Percentiles rank a stretch among this genome's conserved stretches.
Evolutionary conservation across 1,140 invertebrate species (phyloP).

Genomic region (Dolichoris vasculosae): DNA sequence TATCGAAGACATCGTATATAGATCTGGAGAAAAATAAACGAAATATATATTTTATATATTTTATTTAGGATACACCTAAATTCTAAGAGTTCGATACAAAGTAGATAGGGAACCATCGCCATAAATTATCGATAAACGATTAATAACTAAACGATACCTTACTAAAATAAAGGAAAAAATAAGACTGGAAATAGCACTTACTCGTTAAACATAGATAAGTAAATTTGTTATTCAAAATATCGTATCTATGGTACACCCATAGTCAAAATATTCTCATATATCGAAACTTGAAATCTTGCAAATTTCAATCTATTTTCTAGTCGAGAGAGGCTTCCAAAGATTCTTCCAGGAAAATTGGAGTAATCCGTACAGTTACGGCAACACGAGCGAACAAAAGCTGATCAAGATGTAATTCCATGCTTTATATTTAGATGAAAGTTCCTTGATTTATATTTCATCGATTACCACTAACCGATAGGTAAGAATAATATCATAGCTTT

Average conservation of each 20-base stretch:
- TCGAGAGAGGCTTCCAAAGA: not conserved
- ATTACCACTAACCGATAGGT: constrained; percentile 9
- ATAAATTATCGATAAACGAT: not conserved
- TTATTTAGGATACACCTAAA: no score
- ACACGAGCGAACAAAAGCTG: not conserved
- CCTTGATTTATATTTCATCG: not conserved
- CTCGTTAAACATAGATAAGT: constrained; percentile 2
- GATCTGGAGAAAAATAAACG: constrained; percentile 55
- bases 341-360: not conserved
- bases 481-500: constrained; percentile 1
- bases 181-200: constrained; percentile 13
- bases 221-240: constrained; percentile 44
- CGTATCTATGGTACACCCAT: constrained; percentile 23
- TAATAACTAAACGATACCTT: not conserved
- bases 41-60: not conserved
- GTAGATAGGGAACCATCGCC: no score
- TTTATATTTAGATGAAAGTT: not conserved
- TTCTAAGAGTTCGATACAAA: no score
- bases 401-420: constrained; percentile 19
- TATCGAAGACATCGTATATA: constrained; percentile 68
- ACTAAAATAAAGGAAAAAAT: not conserved
- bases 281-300: not conserved
- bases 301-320: not conserved
- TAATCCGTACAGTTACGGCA: not conserved
- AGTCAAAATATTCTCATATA: constrained; percentile 28